Evolutionary conservation across 2,113 vertebrate species (phyloP).

Genomic region (Toxotes chatareus): DNA sequence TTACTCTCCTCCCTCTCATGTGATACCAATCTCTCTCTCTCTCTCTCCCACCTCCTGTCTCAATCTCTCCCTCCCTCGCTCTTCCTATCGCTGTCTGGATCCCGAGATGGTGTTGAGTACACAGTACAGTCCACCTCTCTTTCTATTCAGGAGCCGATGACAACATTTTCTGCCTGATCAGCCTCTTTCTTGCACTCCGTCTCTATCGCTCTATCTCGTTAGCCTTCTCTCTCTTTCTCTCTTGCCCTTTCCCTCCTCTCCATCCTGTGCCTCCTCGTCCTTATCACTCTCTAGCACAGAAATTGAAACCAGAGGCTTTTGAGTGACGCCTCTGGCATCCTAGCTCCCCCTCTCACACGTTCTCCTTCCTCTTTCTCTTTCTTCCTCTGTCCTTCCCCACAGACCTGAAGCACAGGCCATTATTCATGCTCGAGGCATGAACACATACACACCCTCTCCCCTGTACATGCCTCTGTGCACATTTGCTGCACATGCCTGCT

Average conservation of each 20-base stretch:
- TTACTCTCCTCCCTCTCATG: constrained; percentile 72
- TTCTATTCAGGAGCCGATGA: constrained; percentile 35
- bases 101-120: constrained; percentile 59
- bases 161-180: constrained; percentile 63
- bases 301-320: constrained; percentile 48
- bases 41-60: constrained; percentile 11
- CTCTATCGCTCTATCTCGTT: constrained; percentile 9
- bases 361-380: constrained; percentile 27
- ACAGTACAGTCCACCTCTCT: constrained; percentile 29
- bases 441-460: constrained; percentile 4
- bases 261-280: constrained; percentile 26
- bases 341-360: constrained; percentile 1
- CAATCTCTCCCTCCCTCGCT: constrained; percentile 33
- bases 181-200: constrained; percentile 36
- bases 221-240: constrained; percentile 3
- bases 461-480: not conserved
- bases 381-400: constrained; percentile 13
- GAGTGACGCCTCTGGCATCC: constrained; percentile 50
- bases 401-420: constrained; percentile 37
- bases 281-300: constrained; percentile 49
- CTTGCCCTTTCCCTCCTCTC: constrained; percentile 8
- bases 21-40: constrained; percentile 59
- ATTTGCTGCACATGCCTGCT: not conserved
- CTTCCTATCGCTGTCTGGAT: constrained; percentile 39
- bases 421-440: constrained; percentile 14